These are phyloP conservation scores for Pyrgus malvae DNA, from an alignment of 2,888 invertebrate genomes.

Conservation along the genomic window DNA sequence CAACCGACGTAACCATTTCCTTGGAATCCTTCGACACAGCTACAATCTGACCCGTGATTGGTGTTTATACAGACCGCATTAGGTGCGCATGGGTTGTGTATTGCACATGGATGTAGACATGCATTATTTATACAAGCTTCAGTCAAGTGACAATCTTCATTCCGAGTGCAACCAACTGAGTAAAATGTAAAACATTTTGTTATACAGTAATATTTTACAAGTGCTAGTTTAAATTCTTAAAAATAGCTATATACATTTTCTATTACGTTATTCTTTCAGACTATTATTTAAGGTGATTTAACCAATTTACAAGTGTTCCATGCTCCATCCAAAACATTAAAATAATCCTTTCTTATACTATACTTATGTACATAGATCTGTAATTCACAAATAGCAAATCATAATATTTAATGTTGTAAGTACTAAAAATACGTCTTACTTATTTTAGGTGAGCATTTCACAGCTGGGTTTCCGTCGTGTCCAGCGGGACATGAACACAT, in stretches of 20 bases:
- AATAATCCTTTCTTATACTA: too few species aligned
- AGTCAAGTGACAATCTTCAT: constrained; percentile 92
- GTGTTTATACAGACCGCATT: constrained; percentile 94
- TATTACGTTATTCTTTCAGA: too few species aligned
- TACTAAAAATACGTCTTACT: constrained; percentile 81
- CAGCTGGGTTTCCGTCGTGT: constrained; percentile 90
- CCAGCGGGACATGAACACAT: constrained; percentile 91
- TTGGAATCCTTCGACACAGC: constrained; percentile 91
- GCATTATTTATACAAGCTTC: constrained; percentile 93
- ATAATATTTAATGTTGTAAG: too few species aligned
- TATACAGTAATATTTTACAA: constrained; percentile 26
- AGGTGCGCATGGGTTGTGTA: constrained; percentile 91
- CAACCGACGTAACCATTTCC: constrained; percentile 93
- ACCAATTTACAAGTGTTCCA: too few species aligned
- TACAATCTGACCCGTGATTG: constrained; percentile 93
- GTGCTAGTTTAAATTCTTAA: background rate
- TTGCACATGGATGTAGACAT: constrained; percentile 93
- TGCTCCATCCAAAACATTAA: too few species aligned
- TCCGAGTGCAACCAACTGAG: constrained; percentile 92
- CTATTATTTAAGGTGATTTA: too few species aligned
- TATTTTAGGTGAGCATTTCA: constrained; percentile 89
- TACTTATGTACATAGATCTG: too few species aligned
- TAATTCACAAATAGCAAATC: too few species aligned
- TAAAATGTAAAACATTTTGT: constrained; percentile 54
- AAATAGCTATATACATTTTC: background rate